Conservation (phyloP, 1,140 invertebrate species). For the Drosophila sproati region DNA sequence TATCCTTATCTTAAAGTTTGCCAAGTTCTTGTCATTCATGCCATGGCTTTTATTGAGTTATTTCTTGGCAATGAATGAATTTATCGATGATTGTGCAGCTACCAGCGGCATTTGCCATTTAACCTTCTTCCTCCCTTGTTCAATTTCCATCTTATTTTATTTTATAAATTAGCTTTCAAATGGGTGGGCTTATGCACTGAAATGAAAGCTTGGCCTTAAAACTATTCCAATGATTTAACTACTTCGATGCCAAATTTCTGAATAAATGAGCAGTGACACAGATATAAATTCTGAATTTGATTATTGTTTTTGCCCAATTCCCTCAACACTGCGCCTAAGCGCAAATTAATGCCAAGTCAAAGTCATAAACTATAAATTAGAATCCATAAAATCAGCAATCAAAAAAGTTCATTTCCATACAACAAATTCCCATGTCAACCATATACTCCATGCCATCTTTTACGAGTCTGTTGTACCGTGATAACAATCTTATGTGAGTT, state of each 20-base stretch:
- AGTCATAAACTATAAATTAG: constrained; percentile 40
- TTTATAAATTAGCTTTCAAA: constrained; percentile 64
- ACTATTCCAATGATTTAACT: constrained; percentile 33
- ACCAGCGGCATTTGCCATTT: constrained; percentile 22
- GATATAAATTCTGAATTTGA: constrained; percentile 41
- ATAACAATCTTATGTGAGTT: constrained; percentile 37
- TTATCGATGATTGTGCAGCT: constrained; percentile 52
- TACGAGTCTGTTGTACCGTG: constrained; percentile 23
- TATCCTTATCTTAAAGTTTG: constrained; percentile 65
- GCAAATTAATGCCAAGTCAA: constrained; percentile 32
- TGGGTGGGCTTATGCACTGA: constrained; percentile 44
- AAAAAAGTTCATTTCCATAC: constrained; percentile 18
- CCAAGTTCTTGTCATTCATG: constrained; percentile 75
- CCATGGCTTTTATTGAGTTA: constrained; percentile 68
- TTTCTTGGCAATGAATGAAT: constrained; percentile 55
- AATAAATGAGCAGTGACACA: constrained; percentile 51
- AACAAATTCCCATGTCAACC: constrained; percentile 13
- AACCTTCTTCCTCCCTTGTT: not conserved
- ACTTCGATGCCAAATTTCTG: constrained; percentile 44
- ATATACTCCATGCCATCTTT: constrained; percentile 32
- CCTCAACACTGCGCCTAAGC: constrained; percentile 3
- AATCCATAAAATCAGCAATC: constrained; percentile 40
- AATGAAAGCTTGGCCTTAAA: constrained; percentile 39
- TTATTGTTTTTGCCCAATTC: constrained; percentile 19
- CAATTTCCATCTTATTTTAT: not conserved